Conservation (phyloP, 2,888 invertebrate genomes). For the Cosmia pyralina region DNA sequence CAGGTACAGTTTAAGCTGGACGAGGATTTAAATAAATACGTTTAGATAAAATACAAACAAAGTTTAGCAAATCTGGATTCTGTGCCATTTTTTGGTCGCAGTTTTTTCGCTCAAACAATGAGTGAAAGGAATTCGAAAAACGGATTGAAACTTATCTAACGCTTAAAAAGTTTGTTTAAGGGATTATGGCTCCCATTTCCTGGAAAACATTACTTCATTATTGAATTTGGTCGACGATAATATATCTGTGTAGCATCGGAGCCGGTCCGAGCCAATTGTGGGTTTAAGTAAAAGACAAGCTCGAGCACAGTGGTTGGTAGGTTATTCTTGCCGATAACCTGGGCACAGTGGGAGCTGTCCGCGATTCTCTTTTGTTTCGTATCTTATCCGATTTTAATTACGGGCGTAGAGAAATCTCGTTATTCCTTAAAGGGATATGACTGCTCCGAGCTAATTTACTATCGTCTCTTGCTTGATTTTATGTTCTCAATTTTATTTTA, state of each 20-base stretch:
- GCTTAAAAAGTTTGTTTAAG: slow-evolving; percentile 82
- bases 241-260: slow-evolving; percentile 42
- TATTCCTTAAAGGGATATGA: slow-evolving; percentile 88
- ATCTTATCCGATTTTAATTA: slow-evolving; percentile 90
- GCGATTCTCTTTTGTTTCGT: slow-evolving; percentile 87
- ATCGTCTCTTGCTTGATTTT: slow-evolving; percentile 84
- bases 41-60: slow-evolving; percentile 87
- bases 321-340: slow-evolving; percentile 73
- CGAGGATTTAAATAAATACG: slow-evolving; percentile 87
- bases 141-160: slow-evolving; percentile 82
- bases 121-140: slow-evolving; percentile 81
- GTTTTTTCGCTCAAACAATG: slow-evolving; percentile 80
- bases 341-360: slow-evolving; percentile 74
- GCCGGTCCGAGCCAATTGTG: slow-evolving; percentile 33
- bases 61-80: slow-evolving; percentile 75
- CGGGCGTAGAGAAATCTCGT: slow-evolving; percentile 88
- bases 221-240: slow-evolving; percentile 64
- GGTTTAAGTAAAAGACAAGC: slow-evolving; percentile 53
- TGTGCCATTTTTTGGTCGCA: slow-evolving; percentile 67
- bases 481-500: slow-evolving; percentile 83
- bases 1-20: slow-evolving; percentile 87
- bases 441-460: slow-evolving; percentile 86
- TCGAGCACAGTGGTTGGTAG: slow-evolving; percentile 40
- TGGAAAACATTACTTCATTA: slow-evolving; percentile 74
- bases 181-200: slow-evolving; percentile 79